A percentile compares a stretch with the other conserved stretches of the same genome.
These are phyloP conservation scores for Serranus cabrilla DNA, from an alignment of 2,797 vertebrate species.

Conservation along the genomic window DNA sequence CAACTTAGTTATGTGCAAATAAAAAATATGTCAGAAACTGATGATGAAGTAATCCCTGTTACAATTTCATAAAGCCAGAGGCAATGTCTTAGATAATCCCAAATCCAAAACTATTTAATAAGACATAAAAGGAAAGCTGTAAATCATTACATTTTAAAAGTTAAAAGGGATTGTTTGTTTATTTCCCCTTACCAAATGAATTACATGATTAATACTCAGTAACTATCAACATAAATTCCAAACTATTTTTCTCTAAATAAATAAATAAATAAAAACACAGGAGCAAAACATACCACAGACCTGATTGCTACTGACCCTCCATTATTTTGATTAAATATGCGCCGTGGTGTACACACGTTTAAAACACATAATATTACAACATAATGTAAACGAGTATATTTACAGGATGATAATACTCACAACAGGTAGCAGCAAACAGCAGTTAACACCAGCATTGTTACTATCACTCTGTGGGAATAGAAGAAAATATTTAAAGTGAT, in stretches of 20 bases:
- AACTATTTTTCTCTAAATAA: not conserved
- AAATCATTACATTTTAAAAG: not conserved
- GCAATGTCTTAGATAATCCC: not conserved
- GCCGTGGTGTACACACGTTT: not conserved
- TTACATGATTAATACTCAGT: not conserved
- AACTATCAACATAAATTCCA: not conserved
- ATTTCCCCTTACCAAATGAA: not conserved
- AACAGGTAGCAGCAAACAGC: constrained; percentile 98
- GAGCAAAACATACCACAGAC: too few species aligned
- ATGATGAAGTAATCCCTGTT: not conserved
- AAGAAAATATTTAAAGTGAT: not conserved
- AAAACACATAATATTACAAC: not conserved
- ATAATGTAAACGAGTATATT: not conserved
- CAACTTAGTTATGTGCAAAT: too few species aligned
- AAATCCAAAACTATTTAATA: not conserved
- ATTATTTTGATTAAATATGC: not conserved
- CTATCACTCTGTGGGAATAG: constrained; percentile 89
- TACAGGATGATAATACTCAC: constrained; percentile 87
- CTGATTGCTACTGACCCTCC: not conserved
- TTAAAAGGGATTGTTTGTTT: too few species aligned
- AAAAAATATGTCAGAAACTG: too few species aligned
- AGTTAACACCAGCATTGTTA: constrained; percentile 97
- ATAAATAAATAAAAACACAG: not conserved
- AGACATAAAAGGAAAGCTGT: not conserved
- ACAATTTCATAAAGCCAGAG: not conserved